A percentile compares a stretch with the other conserved stretches of the same genome.
phyloP scores from a whole-genome alignment of 2,113 vertebrate species.

The Hemichromis elongatus region DNA sequence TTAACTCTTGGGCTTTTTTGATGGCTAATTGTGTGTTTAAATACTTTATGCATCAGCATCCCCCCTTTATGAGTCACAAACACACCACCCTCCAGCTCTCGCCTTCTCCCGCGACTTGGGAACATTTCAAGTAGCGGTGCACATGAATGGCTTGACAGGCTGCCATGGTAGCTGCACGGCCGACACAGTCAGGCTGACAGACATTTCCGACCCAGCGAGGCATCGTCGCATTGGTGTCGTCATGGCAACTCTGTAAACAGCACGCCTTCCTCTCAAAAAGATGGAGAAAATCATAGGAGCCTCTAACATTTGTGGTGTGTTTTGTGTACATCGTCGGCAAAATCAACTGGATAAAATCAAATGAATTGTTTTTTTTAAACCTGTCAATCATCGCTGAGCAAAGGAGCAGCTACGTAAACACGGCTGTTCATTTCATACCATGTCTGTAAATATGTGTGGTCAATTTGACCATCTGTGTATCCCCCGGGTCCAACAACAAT shows the following conservation, averaged over 20 bases:
- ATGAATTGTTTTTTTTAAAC: neutral
- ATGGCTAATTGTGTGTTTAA: conserved; percentile 20
- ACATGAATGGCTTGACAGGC: conserved; percentile 59
- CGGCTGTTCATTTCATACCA: neutral
- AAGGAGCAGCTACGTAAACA: neutral
- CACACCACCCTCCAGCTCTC: neutral
- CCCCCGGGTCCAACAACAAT: conserved; percentile 10
- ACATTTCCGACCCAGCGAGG: conserved; percentile 49
- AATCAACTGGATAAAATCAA: neutral
- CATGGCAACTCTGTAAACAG: conserved; percentile 60
- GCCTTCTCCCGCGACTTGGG: conserved; percentile 21
- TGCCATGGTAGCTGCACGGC: conserved; percentile 62
- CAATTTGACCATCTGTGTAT: conserved; percentile 10
- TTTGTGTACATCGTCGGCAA: neutral
- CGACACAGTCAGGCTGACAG: conserved; percentile 43
- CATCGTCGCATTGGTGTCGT: conserved; percentile 36
- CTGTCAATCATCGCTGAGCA: neutral
- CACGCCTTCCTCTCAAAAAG: conserved; percentile 1
- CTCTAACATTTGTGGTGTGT: neutral
- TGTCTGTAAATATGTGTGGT: neutral
- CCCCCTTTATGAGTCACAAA: neutral
- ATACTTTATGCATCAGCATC: conserved; percentile 13
- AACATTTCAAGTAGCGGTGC: conserved; percentile 43
- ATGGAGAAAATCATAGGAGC: neutral
- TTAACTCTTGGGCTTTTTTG: neutral